These are phyloP conservation scores for Lasiommata megera DNA, from an alignment of 2,888 invertebrate genomes.

Conservation along the genomic window DNA sequence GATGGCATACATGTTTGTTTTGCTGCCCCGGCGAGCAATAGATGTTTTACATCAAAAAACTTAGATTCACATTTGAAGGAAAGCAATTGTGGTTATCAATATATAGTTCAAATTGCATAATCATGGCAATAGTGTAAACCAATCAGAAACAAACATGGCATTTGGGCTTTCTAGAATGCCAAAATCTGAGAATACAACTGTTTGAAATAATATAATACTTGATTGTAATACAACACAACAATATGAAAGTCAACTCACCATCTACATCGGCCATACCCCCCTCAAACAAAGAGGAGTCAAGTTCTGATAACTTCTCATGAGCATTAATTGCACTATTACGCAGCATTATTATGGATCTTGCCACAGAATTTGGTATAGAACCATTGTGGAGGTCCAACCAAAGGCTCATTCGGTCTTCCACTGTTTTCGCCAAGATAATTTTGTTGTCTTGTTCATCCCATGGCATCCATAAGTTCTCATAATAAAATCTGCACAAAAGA, in stretches of 20 bases:
- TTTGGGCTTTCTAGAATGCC: no score
- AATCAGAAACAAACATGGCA: no score
- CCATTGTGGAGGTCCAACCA: constrained; percentile 71
- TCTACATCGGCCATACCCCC: constrained; percentile 66
- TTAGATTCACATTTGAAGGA: no score
- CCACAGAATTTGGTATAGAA: constrained; percentile 58
- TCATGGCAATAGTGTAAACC: no score
- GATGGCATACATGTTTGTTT: no score
- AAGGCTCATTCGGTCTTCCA: constrained; percentile 71
- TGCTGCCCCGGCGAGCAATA: no score
- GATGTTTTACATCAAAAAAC: no score
- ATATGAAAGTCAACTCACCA: constrained; percentile 58
- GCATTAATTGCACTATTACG: constrained; percentile 68
- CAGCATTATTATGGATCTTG: constrained; percentile 55
- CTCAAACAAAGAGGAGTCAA: constrained; percentile 68
- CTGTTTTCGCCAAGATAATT: constrained; percentile 66
- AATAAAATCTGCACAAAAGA: constrained; percentile 77
- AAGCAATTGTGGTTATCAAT: no score
- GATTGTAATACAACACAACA: no score
- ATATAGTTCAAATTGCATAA: no score
- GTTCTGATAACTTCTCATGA: constrained; percentile 58
- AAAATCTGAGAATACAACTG: no score
- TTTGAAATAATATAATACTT: no score
- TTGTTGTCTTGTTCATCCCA: constrained; percentile 86
- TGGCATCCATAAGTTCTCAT: constrained; percentile 85